phyloP scores from a whole-genome alignment of 2,113 vertebrate species.

The Archocentrus centrarchus region DNA sequence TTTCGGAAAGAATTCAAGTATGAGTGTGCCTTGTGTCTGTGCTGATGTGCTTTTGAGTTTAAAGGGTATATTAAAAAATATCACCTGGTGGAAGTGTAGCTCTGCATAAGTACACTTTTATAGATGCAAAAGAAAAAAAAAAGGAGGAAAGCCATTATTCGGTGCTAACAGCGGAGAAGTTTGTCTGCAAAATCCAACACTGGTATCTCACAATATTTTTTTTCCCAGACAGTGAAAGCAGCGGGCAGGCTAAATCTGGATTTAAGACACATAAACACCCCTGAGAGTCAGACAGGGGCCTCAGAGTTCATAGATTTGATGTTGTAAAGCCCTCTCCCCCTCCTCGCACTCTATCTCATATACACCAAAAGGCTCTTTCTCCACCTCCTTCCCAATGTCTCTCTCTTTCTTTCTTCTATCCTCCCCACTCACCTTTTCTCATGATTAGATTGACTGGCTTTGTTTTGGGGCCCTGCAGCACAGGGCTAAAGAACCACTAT shows the following conservation, averaged over 20 bases:
- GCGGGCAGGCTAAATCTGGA: slow-evolving; percentile 40
- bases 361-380: slow-evolving; percentile 16
- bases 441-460: slow-evolving; percentile 73
- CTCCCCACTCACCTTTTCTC: slow-evolving; percentile 56
- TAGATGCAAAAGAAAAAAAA: neutral
- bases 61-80: neutral
- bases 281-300: slow-evolving; percentile 51
- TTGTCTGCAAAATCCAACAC: slow-evolving; percentile 14
- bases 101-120: neutral
- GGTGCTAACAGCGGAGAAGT: neutral
- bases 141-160: neutral
- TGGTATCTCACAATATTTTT: slow-evolving; percentile 8
- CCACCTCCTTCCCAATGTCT: neutral
- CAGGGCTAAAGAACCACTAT: slow-evolving; percentile 48
- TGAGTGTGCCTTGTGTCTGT: neutral
- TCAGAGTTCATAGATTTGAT: slow-evolving; percentile 65
- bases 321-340: slow-evolving; percentile 46
- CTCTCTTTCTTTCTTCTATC: slow-evolving; percentile 25
- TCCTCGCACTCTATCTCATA: slow-evolving; percentile 30
- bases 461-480: slow-evolving; percentile 65
- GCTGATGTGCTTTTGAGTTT: neutral
- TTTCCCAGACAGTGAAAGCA: slow-evolving; percentile 21
- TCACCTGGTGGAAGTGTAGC: slow-evolving; percentile 23
- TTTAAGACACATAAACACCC: slow-evolving; percentile 63
- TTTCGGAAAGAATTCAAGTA: slow-evolving; percentile 12